A percentile compares a stretch with the other conserved stretches of the same genome.
Conservation (phyloP, 2,888 invertebrate genomes). For the Orthonychiurus folsomi region DNA sequence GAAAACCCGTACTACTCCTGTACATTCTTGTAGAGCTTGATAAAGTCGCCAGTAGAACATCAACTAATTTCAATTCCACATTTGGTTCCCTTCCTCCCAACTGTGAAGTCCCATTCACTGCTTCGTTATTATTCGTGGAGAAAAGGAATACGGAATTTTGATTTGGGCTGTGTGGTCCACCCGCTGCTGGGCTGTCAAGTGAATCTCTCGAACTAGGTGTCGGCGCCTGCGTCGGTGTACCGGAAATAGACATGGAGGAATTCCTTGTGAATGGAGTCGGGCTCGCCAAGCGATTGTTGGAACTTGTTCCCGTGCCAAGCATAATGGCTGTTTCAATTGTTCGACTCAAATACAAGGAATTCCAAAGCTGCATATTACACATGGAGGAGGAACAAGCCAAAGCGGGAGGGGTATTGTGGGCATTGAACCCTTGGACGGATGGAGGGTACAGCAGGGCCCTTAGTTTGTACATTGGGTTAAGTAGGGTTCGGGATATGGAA, state of each 20-base stretch:
- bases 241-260: too few relatives aligned
- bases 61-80: not conserved
- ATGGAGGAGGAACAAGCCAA: slow-evolving; percentile 26
- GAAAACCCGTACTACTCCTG: not conserved
- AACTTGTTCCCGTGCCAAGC: not conserved
- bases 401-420: slow-evolving; percentile 4
- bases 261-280: too few relatives aligned
- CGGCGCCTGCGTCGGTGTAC: too few relatives aligned
- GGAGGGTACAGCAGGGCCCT: slow-evolving; percentile 25
- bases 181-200: not conserved
- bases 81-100: not conserved
- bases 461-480: slow-evolving; percentile 33
- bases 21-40: not conserved
- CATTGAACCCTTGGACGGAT: slow-evolving; percentile 9
- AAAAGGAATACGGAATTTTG: not conserved
- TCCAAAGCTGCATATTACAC: slow-evolving; percentile 34
- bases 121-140: not conserved
- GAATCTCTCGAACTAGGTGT: not conserved
- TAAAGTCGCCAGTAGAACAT: not conserved
- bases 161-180: not conserved
- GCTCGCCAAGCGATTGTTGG: too few relatives aligned
- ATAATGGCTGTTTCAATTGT: slow-evolving; percentile 15
- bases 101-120: not conserved
- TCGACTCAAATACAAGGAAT: slow-evolving; percentile 27
- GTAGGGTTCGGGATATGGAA: slow-evolving; percentile 19